These are phyloP conservation scores for Empidonax alnorum DNA, from an alignment of 2,113 vertebrate species.

Conservation along the genomic window DNA sequence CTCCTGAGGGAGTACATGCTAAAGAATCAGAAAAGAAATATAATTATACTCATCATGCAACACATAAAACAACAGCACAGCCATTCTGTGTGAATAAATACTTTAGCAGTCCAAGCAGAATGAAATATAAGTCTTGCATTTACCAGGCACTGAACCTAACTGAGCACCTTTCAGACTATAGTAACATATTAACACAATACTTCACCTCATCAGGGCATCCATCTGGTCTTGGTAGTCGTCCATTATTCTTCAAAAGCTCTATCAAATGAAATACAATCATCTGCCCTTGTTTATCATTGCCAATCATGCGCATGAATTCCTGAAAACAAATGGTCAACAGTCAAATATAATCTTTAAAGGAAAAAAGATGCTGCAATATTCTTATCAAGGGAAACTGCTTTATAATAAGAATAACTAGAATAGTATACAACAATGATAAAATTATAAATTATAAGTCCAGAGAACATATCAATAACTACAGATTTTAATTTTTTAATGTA, in stretches of 20 bases:
- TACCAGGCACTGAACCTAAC: neutral
- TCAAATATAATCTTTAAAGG: neutral
- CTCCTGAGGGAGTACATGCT: neutral
- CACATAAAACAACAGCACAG: neutral
- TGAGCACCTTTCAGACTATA: neutral
- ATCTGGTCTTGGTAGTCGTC: constrained; percentile 86
- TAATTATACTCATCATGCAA: neutral
- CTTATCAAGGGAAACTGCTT: neutral
- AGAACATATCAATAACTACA: neutral
- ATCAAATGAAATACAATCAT: constrained; percentile 98
- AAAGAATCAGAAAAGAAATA: neutral
- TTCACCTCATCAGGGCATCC: constrained; percentile 90
- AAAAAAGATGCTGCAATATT: neutral
- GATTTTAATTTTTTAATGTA: too few relatives aligned
- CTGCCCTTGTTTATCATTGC: constrained; percentile 96
- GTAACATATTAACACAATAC: constrained; percentile 61
- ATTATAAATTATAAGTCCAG: neutral
- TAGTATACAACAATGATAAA: neutral
- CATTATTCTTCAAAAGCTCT: constrained; percentile 90
- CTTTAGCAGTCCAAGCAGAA: neutral
- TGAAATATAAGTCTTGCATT: neutral
- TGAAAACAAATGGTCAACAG: constrained; percentile 61
- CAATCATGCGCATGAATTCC: constrained; percentile 98
- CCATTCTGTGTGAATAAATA: neutral
- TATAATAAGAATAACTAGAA: neutral